Percentiles rank a stretch among this genome's conserved stretches.
Conservation (phyloP, 2,797 vertebrate genomes). For the Crenuchus spilurus region DNA sequence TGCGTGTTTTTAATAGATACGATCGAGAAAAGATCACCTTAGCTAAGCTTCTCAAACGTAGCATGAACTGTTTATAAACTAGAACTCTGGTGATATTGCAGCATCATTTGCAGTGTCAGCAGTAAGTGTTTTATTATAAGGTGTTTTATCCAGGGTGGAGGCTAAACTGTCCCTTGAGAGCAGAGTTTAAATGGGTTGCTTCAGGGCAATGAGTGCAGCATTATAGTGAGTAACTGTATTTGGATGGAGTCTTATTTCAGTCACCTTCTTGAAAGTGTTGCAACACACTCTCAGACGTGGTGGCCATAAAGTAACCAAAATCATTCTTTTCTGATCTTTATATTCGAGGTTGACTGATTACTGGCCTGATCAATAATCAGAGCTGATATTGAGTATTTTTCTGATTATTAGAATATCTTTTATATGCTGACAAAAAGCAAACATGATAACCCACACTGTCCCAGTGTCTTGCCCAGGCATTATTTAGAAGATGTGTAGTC, state of each 20-base stretch:
- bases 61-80: too few relatives aligned
- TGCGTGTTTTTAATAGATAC: not conserved
- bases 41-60: not conserved
- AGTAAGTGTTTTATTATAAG: not conserved
- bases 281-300: not conserved
- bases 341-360: too few relatives aligned
- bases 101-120: not conserved
- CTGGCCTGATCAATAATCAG: too few relatives aligned
- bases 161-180: not conserved
- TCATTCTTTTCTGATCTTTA: too few relatives aligned
- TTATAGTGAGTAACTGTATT: not conserved
- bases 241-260: not conserved
- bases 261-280: constrained; percentile 6
- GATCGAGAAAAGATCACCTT: not conserved
- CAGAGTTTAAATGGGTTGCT: not conserved
- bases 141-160: not conserved
- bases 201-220: not conserved
- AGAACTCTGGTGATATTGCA: too few relatives aligned
- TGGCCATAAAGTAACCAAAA: too few relatives aligned
- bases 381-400: too few relatives aligned
- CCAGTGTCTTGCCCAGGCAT: too few relatives aligned
- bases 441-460: too few relatives aligned
- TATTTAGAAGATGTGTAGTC: too few relatives aligned
- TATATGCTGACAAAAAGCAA: too few relatives aligned
- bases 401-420: too few relatives aligned